Conservation (phyloP, 2,113 vertebrate genomes). For the Notiomystis cincta region DNA sequence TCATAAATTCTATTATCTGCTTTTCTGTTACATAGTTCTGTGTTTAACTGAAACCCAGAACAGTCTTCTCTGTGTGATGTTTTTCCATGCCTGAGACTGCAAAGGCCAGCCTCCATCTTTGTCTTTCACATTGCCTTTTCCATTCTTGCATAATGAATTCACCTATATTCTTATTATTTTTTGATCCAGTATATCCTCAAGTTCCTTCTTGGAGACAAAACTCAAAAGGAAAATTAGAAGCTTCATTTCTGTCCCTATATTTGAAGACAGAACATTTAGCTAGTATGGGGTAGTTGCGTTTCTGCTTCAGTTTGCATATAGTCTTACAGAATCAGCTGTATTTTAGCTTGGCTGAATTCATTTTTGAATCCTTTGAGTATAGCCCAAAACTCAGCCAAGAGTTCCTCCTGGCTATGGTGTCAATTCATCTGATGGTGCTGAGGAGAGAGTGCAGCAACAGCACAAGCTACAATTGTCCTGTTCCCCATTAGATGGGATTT, state of each 20-base stretch:
- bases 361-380: background rate
- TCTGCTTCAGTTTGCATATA: background rate
- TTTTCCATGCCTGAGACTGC: background rate
- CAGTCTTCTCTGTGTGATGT: background rate
- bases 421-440: background rate
- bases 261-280: background rate
- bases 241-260: background rate
- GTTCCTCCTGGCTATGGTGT: background rate
- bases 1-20: background rate
- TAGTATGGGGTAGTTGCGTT: background rate
- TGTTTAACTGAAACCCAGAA: background rate
- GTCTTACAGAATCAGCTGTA: background rate
- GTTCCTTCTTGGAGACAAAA: background rate
- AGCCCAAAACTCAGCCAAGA: background rate
- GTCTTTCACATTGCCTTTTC: background rate
- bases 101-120: background rate
- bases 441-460: background rate
- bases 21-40: background rate
- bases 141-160: background rate
- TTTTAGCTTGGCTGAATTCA: background rate
- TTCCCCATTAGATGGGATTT: accelerated
- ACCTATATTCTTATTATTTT: background rate
- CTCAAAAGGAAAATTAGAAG: background rate
- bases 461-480: background rate
- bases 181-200: background rate